phyloP scores from a whole-genome alignment of 2,797 vertebrate genomes.

The Pseudochromis fuscus region DNA sequence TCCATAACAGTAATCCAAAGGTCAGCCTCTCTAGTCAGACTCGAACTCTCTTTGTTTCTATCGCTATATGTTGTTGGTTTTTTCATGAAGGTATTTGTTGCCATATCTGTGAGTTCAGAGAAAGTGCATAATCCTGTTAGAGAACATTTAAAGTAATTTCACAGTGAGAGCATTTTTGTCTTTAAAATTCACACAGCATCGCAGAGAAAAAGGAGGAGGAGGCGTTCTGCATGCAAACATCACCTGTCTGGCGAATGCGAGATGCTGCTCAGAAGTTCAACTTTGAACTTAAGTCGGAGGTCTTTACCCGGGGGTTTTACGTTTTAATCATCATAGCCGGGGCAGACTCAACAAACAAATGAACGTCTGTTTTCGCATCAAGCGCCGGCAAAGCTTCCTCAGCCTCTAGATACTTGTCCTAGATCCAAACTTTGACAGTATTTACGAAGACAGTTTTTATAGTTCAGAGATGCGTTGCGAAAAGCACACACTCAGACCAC shows the following conservation, averaged over 20 bases:
- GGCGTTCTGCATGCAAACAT: background rate
- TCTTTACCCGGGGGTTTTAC: slow-evolving; percentile 30
- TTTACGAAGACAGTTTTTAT: slow-evolving; percentile 49
- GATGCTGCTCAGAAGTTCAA: slow-evolving; percentile 35
- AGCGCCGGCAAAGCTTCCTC: slow-evolving; percentile 41
- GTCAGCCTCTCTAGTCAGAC: slow-evolving; percentile 1
- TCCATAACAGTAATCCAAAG: no score
- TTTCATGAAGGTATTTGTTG: slow-evolving; percentile 37
- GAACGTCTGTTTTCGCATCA: slow-evolving; percentile 51
- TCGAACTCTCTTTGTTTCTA: slow-evolving; percentile 26
- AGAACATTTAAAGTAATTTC: slow-evolving; percentile 41
- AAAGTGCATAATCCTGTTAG: slow-evolving; percentile 51
- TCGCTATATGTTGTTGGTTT: slow-evolving; percentile 1
- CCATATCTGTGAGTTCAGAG: slow-evolving; percentile 52
- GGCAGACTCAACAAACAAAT: slow-evolving; percentile 56
- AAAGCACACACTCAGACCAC: slow-evolving; percentile 59
- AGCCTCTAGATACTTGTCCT: slow-evolving; percentile 66
- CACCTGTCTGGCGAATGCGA: slow-evolving; percentile 17
- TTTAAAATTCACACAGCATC: slow-evolving; percentile 36
- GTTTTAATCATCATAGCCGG: slow-evolving; percentile 25
- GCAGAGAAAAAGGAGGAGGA: slow-evolving; percentile 16
- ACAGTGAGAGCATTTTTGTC: slow-evolving; percentile 34
- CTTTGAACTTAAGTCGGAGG: slow-evolving; percentile 37
- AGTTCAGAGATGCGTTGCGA: slow-evolving; percentile 43
- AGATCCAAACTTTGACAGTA: slow-evolving; percentile 69